These are phyloP conservation scores for Platichthys flesus DNA, from an alignment of 2,113 vertebrate species.

Conservation along the genomic window DNA sequence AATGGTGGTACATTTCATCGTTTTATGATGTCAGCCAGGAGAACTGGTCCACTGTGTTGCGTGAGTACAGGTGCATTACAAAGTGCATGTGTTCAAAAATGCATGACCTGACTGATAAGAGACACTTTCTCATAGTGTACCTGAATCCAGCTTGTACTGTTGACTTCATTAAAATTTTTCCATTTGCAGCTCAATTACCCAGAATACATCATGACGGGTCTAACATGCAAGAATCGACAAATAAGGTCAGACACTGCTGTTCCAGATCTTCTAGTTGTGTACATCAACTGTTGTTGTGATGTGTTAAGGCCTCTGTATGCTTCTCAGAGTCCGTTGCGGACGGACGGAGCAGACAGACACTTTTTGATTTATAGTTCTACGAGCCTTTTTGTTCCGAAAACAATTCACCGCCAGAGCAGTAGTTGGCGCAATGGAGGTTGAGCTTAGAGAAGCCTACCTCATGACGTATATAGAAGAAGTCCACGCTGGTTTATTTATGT, in stretches of 20 bases:
- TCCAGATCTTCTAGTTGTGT: background rate
- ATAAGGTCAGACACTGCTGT: background rate
- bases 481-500: too few species aligned
- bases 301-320: too few species aligned
- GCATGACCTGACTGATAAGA: background rate
- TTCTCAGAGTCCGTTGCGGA: too few species aligned
- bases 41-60: constrained; percentile 1
- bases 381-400: too few species aligned
- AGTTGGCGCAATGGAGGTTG: too few species aligned
- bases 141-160: background rate
- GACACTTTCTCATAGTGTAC: background rate
- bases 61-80: background rate
- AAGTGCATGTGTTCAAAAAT: background rate
- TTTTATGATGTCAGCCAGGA: constrained; percentile 1
- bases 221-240: background rate
- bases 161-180: background rate
- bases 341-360: too few species aligned
- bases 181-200: background rate
- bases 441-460: too few species aligned
- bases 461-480: too few species aligned
- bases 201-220: background rate
- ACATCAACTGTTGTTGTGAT: too few species aligned
- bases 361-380: too few species aligned
- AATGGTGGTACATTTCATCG: constrained; percentile 27
- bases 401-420: too few species aligned